phyloP scores from a whole-genome alignment of 1,140 invertebrate genomes.

The Heliothis virescens region DNA sequence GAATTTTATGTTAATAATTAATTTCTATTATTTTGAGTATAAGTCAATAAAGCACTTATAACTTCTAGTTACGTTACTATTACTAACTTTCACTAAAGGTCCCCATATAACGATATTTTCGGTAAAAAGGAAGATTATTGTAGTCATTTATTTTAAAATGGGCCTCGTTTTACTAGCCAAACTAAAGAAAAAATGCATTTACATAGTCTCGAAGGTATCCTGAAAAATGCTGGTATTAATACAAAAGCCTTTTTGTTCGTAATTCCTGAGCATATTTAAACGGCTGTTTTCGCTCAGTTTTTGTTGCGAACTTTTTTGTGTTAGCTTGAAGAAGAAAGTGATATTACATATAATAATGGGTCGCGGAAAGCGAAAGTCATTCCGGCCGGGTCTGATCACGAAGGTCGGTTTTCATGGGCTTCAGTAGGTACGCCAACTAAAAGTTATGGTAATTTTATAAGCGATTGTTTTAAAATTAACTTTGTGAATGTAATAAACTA shows the following conservation, averaged over 20 bases:
- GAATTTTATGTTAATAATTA: no score
- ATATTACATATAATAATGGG: conserved; percentile 49
- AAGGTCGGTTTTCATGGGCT: conserved; percentile 59
- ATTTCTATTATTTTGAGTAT: no score
- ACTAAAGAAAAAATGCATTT: no score
- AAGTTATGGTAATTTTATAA: conserved; percentile 29
- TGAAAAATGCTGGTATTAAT: conserved; percentile 26
- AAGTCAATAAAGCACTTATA: no score
- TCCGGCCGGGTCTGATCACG: conserved; percentile 57
- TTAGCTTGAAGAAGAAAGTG: conserved; percentile 45
- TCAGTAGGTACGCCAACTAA: conserved; percentile 31
- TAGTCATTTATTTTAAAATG: no score
- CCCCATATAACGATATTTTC: no score
- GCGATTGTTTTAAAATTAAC: conserved; percentile 43
- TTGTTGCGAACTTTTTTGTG: conserved; percentile 47
- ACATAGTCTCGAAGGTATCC: neutral
- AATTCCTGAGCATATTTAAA: conserved; percentile 44
- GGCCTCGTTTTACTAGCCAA: neutral
- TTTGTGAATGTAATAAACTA: conserved; percentile 31
- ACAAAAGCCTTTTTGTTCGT: conserved; percentile 43
- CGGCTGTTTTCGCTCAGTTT: conserved; percentile 39
- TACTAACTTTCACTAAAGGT: no score
- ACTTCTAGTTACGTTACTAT: no score
- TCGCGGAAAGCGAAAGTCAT: conserved; percentile 65
- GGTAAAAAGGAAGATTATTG: no score